phyloP scores from a whole-genome alignment of 2,797 vertebrate genomes.

The Myotis findleyi region DNA sequence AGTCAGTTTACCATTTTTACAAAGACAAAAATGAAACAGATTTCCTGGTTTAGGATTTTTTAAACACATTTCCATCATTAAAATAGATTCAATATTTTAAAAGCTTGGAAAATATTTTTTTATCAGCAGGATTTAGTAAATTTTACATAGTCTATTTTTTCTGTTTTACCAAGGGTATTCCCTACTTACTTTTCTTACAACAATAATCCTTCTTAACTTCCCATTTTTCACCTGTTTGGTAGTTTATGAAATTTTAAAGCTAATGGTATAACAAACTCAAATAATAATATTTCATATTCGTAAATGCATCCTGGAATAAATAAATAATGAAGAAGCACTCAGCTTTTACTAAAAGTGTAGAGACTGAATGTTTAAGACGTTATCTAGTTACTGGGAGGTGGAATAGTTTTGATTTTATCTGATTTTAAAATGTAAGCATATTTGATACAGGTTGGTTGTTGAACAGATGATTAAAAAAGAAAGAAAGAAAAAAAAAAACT shows the following conservation, averaged over 20 bases:
- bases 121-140: neutral
- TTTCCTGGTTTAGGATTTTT: neutral
- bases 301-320: conserved; percentile 63
- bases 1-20: conserved; percentile 3
- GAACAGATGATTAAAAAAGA: neutral
- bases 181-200: neutral
- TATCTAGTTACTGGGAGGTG: neutral
- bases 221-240: neutral
- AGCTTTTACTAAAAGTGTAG: conserved; percentile 33
- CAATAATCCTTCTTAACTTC: neutral
- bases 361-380: conserved; percentile 7
- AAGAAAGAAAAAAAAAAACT: neutral
- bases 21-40: conserved; percentile 22
- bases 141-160: conserved; percentile 3
- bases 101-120: conserved; percentile 35
- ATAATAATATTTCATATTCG: conserved; percentile 63
- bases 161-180: neutral
- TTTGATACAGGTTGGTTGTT: neutral
- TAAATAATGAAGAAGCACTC: conserved; percentile 61
- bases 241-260: conserved; percentile 72
- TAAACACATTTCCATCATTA: neutral
- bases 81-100: conserved; percentile 38
- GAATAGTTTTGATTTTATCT: neutral
- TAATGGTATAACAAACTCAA: conserved; percentile 54
- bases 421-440: conserved; percentile 52